Conservation (phyloP, 2,888 invertebrate species). For the Dynastes hyllus region DNA sequence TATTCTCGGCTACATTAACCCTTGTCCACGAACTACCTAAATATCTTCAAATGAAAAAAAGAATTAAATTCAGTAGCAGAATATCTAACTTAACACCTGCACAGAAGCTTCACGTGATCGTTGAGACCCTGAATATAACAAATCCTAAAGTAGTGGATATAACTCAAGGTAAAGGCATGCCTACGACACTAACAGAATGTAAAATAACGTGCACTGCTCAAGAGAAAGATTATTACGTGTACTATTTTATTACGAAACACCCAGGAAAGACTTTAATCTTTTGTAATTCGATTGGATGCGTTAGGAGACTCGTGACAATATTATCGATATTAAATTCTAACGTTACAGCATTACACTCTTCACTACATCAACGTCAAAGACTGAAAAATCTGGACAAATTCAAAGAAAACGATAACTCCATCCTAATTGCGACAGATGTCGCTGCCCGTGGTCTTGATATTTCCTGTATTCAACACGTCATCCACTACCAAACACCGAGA, state of each 20-base stretch:
- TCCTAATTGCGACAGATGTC: constrained; percentile 96
- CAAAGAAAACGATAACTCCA: constrained; percentile 79
- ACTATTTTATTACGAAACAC: constrained; percentile 90
- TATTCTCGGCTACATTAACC: constrained; percentile 98
- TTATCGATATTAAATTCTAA: constrained; percentile 81
- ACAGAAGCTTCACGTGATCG: constrained; percentile 84
- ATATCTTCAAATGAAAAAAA: constrained; percentile 78
- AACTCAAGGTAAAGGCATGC: constrained; percentile 84
- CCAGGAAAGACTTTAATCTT: constrained; percentile 95
- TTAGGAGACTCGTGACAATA: constrained; percentile 83
- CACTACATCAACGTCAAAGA: constrained; percentile 95
- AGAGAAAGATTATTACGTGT: constrained; percentile 93
- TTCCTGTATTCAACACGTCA: constrained; percentile 92
- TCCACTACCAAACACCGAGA: constrained; percentile 96
- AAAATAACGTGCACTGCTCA: constrained; percentile 84
- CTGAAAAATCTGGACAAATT: constrained; percentile 95
- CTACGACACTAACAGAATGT: constrained; percentile 88
- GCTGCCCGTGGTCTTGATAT: constrained; percentile 98
- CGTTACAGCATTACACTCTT: constrained; percentile 87
- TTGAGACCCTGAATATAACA: constrained; percentile 87
- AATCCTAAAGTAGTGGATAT: constrained; percentile 96
- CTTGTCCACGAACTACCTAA: constrained; percentile 90
- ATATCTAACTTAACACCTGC: constrained; percentile 80
- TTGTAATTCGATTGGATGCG: constrained; percentile 94
- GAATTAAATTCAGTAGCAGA: constrained; percentile 73